phyloP scores from a whole-genome alignment of 2,113 vertebrate species.

The Cynoglossus semilaevis region DNA sequence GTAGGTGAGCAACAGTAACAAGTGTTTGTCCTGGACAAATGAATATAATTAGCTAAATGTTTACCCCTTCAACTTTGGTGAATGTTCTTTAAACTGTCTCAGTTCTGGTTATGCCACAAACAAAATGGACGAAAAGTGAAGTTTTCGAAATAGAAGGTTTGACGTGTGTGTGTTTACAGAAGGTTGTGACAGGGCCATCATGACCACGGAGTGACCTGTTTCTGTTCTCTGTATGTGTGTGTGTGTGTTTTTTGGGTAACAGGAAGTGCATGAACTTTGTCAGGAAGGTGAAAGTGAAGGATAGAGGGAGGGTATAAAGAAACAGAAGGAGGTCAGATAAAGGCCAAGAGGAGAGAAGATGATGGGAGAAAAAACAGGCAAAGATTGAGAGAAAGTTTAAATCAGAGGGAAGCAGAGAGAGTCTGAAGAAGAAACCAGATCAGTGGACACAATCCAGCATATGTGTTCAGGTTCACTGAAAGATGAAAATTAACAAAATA shows the following conservation, averaged over 20 bases:
- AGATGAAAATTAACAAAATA: too few relatives aligned
- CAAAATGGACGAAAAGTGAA: too few relatives aligned
- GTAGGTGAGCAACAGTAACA: too few relatives aligned
- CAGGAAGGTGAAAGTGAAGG: constrained; percentile 67
- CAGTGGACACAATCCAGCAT: too few relatives aligned
- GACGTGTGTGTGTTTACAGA: constrained; percentile 19
- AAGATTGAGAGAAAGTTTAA: constrained; percentile 3
- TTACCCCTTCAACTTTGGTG: too few relatives aligned
- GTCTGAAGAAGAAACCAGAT: too few relatives aligned
- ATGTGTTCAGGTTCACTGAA: too few relatives aligned
- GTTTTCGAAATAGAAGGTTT: too few relatives aligned
- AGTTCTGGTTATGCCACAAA: too few relatives aligned
- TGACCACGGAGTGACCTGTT: constrained; percentile 43
- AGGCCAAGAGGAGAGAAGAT: constrained; percentile 25
- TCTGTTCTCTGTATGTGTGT: constrained; percentile 27
- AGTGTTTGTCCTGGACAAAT: too few relatives aligned
- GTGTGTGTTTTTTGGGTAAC: constrained; percentile 25
- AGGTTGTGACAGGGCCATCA: constrained; percentile 78
- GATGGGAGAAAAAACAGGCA: background rate
- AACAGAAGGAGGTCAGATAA: constrained; percentile 48
- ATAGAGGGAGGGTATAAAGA: constrained; percentile 17
- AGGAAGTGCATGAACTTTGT: constrained; percentile 71
- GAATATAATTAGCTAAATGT: too few relatives aligned
- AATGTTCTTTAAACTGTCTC: too few relatives aligned
- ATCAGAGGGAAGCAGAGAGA: background rate